Percentiles rank a stretch among this genome's conserved stretches.
Conservation (phyloP, 2,888 invertebrate genomes). For the Antheraea yamamai region DNA sequence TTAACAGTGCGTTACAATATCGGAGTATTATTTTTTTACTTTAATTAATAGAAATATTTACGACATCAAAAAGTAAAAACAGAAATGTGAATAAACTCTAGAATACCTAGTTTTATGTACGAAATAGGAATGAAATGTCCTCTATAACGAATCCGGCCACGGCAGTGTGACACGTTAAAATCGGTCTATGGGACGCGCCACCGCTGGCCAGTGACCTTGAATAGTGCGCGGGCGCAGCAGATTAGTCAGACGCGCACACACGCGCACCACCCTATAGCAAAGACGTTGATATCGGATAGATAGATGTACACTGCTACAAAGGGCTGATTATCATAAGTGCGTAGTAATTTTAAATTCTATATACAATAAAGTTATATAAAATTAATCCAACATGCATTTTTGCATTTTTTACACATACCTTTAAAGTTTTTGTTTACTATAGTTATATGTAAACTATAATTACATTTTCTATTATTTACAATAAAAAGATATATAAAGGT, state of each 20-base stretch:
- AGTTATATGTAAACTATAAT: neutral
- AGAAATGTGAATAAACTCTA: neutral
- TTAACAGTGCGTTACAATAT: neutral
- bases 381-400: neutral
- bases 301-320: slow-evolving; percentile 35
- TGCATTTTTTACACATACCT: neutral
- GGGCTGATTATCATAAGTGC: slow-evolving; percentile 37
- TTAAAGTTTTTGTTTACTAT: neutral
- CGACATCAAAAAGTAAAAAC: neutral
- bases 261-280: slow-evolving; percentile 34
- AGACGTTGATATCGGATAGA: slow-evolving; percentile 33
- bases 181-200: slow-evolving; percentile 61
- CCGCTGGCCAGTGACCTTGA: slow-evolving; percentile 75
- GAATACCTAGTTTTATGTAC: neutral
- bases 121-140: slow-evolving; percentile 23
- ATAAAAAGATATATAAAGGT: neutral
- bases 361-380: neutral
- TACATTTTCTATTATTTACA: neutral
- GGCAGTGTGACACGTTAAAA: slow-evolving; percentile 55
- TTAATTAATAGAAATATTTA: neutral
- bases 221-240: slow-evolving; percentile 65
- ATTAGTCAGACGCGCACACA: slow-evolving; percentile 56
- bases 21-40: neutral
- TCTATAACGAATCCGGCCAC: slow-evolving; percentile 32
- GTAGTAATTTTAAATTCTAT: neutral